phyloP scores from a whole-genome alignment of 2,113 vertebrate genomes.

The Pionites leucogaster region DNA sequence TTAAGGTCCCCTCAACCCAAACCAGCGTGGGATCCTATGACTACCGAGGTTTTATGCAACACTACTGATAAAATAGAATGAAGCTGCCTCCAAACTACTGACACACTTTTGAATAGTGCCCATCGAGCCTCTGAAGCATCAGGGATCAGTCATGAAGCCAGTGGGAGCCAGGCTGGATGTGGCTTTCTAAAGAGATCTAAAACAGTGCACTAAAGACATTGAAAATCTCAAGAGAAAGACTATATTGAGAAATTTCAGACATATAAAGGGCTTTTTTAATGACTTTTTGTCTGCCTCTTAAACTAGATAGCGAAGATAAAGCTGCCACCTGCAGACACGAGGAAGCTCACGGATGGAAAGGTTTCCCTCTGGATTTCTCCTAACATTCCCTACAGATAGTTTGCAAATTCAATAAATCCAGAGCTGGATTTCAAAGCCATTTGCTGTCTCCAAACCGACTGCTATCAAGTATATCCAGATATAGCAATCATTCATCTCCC shows the following conservation, averaged over 20 bases:
- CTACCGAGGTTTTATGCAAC: background rate
- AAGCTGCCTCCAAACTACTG: background rate
- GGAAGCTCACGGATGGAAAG: background rate
- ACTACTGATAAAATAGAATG: background rate
- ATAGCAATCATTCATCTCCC: background rate
- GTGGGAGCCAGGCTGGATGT: background rate
- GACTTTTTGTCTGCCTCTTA: background rate
- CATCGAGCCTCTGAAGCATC: background rate
- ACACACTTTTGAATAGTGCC: background rate
- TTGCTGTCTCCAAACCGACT: background rate
- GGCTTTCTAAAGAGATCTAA: background rate
- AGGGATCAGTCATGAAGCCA: background rate
- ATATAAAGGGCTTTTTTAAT: background rate
- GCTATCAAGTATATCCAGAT: background rate
- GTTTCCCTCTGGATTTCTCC: background rate
- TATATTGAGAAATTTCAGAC: background rate
- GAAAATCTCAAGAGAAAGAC: background rate
- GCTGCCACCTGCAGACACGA: background rate
- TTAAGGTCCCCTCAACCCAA: background rate
- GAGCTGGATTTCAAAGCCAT: background rate
- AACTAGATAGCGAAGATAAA: background rate
- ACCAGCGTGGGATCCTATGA: background rate
- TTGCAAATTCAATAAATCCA: background rate
- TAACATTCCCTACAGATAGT: background rate
- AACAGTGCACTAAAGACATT: background rate